Evolutionary conservation across 2,888 invertebrate species (phyloP), one percentile per base, ranked within the genome.

Genomic region (Meloe dianella): DNA sequence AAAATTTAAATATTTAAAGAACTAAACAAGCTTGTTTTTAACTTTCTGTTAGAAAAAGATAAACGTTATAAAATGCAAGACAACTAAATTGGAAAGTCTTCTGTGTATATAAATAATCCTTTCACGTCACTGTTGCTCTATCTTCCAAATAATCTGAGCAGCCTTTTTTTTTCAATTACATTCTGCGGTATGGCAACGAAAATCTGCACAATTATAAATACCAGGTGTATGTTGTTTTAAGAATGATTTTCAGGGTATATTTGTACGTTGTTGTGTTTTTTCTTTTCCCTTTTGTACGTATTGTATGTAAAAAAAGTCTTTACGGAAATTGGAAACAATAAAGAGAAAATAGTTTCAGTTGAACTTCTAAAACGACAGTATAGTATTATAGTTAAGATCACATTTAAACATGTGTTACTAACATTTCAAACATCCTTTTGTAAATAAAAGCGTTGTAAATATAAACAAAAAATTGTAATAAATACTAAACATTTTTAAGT

Each of bases 381-480:
- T 38, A 6, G n/a, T n/a, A 17, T 20, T 20, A n/a, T 2, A 20
- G 47, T 47, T 17, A 20, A 47, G 9, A 47, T 20, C 20, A 47
- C 47, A 8, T 47, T 47, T 10, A 47, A 41, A 47, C 47, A 47
- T 47, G 10, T 47, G 47, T 47, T 47, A n/a, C n/a, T n/a, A 47
- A 47, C 47, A 47, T 47, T 47, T 47, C 20, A 47, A 47, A 47
- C 47, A 47, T 47, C 47, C 47, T 47, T 20, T 47, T 3, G 47
- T 47, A 47, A 47, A 47, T n/a, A 47, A 47, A 47, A 47, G 14
- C 47, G 47, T 47, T 47, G 12, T 14, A 38, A 38, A 38, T 38
- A 38, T 38, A 38, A n/a, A 38, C n/a, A 38, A 3, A 12, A 32
- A 12, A 32, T n/a, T n/a, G n/a, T n/a, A n/a, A n/a, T n/a, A n/a